Evolutionary conservation across 2,888 invertebrate species (phyloP).

Genomic region (Thalpophila matura): DNA sequence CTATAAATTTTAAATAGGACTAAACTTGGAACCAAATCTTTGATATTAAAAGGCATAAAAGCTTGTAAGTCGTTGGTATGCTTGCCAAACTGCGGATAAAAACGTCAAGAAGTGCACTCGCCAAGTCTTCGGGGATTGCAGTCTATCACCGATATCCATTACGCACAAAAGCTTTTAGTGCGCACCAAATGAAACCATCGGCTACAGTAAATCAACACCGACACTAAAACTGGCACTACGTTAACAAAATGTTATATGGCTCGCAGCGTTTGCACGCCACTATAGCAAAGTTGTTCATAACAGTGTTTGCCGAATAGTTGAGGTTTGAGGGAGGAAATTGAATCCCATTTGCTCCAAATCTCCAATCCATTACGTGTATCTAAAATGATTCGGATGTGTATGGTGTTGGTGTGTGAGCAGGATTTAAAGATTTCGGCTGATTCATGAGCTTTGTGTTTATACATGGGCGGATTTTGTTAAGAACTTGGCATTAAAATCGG

Average conservation of each 20-base stretch:
- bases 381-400: conserved; percentile 49
- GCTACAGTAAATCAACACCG: conserved; percentile 61
- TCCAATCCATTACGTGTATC: conserved; percentile 67
- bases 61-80: conserved; percentile 24
- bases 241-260: conserved; percentile 39
- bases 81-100: conserved; percentile 43
- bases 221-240: conserved; percentile 52
- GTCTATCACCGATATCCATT: conserved; percentile 66
- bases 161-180: conserved; percentile 73
- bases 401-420: conserved; percentile 14
- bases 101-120: conserved; percentile 58
- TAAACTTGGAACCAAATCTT: conserved; percentile 17
- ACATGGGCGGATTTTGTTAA: not conserved
- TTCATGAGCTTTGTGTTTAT: conserved; percentile 25
- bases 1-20: conserved; percentile 9
- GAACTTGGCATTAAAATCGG: not conserved
- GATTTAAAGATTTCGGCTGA: conserved; percentile 43
- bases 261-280: conserved; percentile 29
- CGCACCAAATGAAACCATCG: conserved; percentile 62
- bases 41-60: conserved; percentile 25
- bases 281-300: conserved; percentile 43
- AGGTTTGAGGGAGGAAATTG: conserved; percentile 73
- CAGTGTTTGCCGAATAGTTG: conserved; percentile 61
- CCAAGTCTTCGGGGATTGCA: conserved; percentile 45
- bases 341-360: conserved; percentile 69